Conservation (phyloP, 2,888 invertebrate genomes). For the Eutolmus rufibarbis region DNA sequence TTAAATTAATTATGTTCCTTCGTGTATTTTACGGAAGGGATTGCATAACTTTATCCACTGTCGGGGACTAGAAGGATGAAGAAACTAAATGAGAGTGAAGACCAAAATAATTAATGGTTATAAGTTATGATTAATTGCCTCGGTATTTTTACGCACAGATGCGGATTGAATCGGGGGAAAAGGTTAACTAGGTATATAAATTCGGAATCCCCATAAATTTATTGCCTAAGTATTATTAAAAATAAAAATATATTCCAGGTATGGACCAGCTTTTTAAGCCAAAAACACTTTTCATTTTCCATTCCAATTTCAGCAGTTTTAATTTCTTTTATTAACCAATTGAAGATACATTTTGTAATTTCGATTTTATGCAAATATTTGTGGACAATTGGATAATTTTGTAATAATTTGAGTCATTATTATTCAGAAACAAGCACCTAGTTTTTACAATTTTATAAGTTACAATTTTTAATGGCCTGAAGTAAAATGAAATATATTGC, state of each 20-base stretch:
- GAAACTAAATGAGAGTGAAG: no score
- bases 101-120: no score
- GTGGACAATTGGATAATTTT: no score
- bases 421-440: not conserved
- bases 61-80: no score
- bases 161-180: not conserved
- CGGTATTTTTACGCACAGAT: no score
- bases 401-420: not conserved
- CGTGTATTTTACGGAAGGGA: no score
- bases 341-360: not conserved
- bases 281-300: not conserved
- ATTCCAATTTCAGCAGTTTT: not conserved
- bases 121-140: no score
- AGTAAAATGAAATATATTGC: not conserved
- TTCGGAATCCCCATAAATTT: not conserved
- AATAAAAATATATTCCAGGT: not conserved
- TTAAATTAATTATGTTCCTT: no score
- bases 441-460: not conserved
- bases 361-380: not conserved
- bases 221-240: not conserved
- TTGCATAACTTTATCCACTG: no score
- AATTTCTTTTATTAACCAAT: not conserved
- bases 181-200: not conserved
- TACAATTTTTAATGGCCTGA: not conserved
- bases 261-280: not conserved